Conservation (phyloP, 2,797 vertebrate species). For the Carcharodon carcharias region DNA sequence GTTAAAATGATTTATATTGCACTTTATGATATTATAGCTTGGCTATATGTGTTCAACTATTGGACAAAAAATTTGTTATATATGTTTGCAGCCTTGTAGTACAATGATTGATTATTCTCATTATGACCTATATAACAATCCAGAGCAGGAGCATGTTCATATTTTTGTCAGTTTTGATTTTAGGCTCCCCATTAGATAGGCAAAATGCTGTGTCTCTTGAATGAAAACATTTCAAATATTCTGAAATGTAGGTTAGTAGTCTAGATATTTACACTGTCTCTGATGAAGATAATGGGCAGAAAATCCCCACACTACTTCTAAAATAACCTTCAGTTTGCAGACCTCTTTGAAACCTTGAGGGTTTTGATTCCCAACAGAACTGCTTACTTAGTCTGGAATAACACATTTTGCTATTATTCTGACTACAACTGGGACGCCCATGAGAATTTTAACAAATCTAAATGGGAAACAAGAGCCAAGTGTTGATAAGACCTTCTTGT, state of each 20-base stretch:
- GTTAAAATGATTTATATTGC: background rate
- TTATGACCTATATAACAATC: no score
- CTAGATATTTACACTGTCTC: background rate
- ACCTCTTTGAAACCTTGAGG: background rate
- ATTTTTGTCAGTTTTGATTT: background rate
- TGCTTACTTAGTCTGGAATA: background rate
- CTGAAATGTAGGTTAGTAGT: background rate
- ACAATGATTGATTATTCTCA: background rate
- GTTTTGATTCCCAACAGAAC: background rate
- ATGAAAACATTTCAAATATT: background rate
- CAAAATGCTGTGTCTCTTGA: background rate
- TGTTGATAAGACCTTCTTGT: constrained; percentile 5
- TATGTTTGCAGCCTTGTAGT: background rate
- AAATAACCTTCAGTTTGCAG: background rate
- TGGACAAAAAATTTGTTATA: background rate
- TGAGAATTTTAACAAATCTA: constrained; percentile 26
- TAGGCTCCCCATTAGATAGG: no score
- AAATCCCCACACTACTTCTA: background rate
- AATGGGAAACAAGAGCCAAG: background rate
- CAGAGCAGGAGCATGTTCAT: background rate
- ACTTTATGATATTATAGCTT: background rate
- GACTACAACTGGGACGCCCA: background rate
- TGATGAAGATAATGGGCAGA: background rate
- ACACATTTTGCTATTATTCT: constrained; percentile 14
- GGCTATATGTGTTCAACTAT: background rate